Conservation (phyloP, 2,797 vertebrate species). For the Channallabes apus region DNA sequence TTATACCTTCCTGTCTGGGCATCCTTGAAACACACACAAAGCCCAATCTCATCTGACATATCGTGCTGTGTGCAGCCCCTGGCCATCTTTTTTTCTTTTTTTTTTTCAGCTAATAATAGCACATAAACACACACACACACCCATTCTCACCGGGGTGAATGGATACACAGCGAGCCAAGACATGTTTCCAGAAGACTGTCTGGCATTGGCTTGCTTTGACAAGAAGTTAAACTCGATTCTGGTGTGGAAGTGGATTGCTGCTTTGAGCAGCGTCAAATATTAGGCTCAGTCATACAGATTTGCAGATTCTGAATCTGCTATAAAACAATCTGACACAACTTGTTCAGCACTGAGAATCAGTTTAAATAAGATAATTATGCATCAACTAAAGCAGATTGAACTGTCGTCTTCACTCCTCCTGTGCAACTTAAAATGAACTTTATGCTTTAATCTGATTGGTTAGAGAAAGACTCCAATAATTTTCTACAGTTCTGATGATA, state of each 20-base stretch:
- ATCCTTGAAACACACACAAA: conserved; percentile 24
- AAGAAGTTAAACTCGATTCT: conserved; percentile 23
- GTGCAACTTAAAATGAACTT: not conserved
- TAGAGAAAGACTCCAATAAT: not conserved
- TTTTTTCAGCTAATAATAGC: conserved; percentile 53
- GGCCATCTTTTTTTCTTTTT: conserved; percentile 36
- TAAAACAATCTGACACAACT: not conserved
- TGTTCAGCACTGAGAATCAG: not conserved
- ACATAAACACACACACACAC: conserved; percentile 24
- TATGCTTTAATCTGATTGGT: not conserved
- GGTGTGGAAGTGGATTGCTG: conserved; percentile 10
- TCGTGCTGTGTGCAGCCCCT: conserved; percentile 37
- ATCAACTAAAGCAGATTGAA: not conserved
- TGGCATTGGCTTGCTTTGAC: conserved; percentile 27
- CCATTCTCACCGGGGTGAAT: conserved; percentile 46
- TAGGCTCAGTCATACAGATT: not conserved
- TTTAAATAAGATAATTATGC: conserved; percentile 6
- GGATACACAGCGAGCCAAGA: conserved; percentile 42
- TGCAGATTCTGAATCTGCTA: not conserved
- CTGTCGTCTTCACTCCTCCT: not conserved
- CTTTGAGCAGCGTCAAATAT: conserved; percentile 2
- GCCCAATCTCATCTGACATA: conserved; percentile 55
- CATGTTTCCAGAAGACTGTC: conserved; percentile 43
- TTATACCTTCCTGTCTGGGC: conserved; percentile 43
- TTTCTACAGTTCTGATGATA: not conserved